Evolutionary conservation across 2,113 vertebrate species (phyloP).

Genomic region (Chaetodon trifascialis): DNA sequence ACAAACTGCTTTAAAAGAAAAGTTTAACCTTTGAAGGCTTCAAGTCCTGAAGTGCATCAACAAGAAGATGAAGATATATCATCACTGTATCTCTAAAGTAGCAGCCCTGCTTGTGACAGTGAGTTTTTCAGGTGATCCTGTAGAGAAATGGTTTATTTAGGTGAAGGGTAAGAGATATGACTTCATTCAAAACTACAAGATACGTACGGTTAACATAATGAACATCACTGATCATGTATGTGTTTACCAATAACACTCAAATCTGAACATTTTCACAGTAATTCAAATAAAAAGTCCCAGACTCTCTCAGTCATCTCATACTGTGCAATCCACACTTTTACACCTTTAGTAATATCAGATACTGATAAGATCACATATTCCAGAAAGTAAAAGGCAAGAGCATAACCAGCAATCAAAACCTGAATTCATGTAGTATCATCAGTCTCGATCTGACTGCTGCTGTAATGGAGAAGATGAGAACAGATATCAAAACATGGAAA

Average conservation of each 20-base stretch:
- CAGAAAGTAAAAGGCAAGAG: not conserved
- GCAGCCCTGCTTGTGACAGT: not conserved
- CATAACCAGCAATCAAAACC: not conserved
- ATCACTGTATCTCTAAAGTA: not conserved
- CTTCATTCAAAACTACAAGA: too few species aligned
- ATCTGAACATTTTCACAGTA: not conserved
- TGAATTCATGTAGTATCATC: not conserved
- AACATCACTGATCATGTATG: not conserved
- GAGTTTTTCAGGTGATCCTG: too few species aligned
- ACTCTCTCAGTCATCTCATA: not conserved
- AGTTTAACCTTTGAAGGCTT: not conserved
- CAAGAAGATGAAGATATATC: not conserved
- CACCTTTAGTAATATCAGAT: not conserved
- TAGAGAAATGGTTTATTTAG: not conserved
- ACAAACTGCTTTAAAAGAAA: not conserved
- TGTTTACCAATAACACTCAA: not conserved
- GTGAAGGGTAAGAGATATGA: not conserved
- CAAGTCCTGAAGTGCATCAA: not conserved
- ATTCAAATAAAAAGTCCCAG: not conserved
- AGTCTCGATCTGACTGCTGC: constrained; percentile 17
- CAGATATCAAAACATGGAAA: constrained; percentile 54
- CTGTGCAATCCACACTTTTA: not conserved
- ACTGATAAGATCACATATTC: not conserved
- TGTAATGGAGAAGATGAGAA: constrained; percentile 32
- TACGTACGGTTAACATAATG: not conserved